Evolutionary conservation across 2,888 invertebrate species (phyloP).

Genomic region (Melangyna quadrimaculata): DNA sequence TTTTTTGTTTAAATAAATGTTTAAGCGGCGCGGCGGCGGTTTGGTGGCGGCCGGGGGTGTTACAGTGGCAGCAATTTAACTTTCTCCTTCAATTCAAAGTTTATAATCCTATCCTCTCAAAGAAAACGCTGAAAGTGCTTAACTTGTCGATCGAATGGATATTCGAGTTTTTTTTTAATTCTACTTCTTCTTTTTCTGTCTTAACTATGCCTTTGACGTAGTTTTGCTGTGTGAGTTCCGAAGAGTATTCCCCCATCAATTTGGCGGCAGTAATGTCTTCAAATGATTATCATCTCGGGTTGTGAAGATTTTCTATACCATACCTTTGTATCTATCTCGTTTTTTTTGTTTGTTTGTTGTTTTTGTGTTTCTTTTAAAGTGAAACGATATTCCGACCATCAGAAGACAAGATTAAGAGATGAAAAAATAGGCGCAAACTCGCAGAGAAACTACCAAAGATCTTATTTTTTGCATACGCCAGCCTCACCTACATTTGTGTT

Average conservation of each 20-base stretch:
- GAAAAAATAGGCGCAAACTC: conserved; percentile 42
- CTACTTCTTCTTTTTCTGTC: not conserved
- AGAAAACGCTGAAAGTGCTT: conserved; percentile 58
- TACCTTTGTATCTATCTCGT: conserved; percentile 4
- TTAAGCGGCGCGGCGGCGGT: not conserved
- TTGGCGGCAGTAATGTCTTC: conserved; percentile 28
- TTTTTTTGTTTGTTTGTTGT: not conserved
- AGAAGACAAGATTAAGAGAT: conserved; percentile 24
- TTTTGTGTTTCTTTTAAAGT: conserved; percentile 33
- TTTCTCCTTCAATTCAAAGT: conserved; percentile 55
- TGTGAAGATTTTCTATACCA: conserved; percentile 40
- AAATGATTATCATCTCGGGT: conserved; percentile 59
- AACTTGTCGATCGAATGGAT: conserved; percentile 66
- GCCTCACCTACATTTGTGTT: conserved; percentile 64
- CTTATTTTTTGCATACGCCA: conserved; percentile 55
- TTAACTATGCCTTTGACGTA: conserved; percentile 19
- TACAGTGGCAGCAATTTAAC: conserved; percentile 27
- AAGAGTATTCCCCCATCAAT: conserved; percentile 17
- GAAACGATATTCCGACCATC: conserved; percentile 46
- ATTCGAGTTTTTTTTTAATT: conserved; percentile 51
- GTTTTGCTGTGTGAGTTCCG: not conserved
- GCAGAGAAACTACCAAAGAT: conserved; percentile 42
- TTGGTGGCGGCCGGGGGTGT: not conserved
- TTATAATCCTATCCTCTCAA: conserved; percentile 27
- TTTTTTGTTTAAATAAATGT: conserved; percentile 3